Conservation (phyloP, 1,140 invertebrate genomes). For the Gryon sp. region DNA sequence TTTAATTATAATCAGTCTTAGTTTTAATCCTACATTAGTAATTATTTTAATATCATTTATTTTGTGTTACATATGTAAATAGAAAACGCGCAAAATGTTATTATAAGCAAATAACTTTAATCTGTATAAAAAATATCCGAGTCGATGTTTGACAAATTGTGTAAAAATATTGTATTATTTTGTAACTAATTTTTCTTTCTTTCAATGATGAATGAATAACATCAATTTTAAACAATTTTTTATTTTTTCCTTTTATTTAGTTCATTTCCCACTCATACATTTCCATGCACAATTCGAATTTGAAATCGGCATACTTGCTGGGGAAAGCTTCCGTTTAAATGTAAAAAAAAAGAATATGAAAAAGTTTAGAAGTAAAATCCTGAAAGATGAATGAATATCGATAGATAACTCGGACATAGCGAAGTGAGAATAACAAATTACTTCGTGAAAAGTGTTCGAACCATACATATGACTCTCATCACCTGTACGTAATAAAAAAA, state of each 20-base stretch:
- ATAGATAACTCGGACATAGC: constrained; percentile 48
- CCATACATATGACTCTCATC: constrained; percentile 65
- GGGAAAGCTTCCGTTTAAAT: constrained; percentile 39
- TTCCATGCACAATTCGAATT: constrained; percentile 47
- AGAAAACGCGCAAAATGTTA: constrained; percentile 14
- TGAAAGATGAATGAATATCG: constrained; percentile 36
- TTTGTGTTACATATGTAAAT: constrained; percentile 61
- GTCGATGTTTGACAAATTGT: constrained; percentile 39
- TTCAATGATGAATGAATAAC: constrained; percentile 48
- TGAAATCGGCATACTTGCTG: constrained; percentile 57
- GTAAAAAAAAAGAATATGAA: constrained; percentile 33
- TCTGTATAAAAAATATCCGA: constrained; percentile 50
- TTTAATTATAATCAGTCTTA: constrained; percentile 48
- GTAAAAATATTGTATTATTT: constrained; percentile 64
- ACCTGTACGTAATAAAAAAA: constrained; percentile 57
- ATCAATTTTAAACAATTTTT: constrained; percentile 40
- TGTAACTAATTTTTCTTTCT: constrained; percentile 46
- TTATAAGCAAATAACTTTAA: constrained; percentile 39
- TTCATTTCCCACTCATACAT: constrained; percentile 20
- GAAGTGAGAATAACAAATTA: constrained; percentile 53
- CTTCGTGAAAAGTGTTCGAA: constrained; percentile 66
- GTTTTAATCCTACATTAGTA: constrained; percentile 30
- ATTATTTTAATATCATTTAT: constrained; percentile 23
- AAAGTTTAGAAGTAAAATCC: constrained; percentile 6
- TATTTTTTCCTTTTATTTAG: constrained; percentile 25